A percentile compares a stretch with the other conserved stretches of the same genome.
Evolutionary conservation across 2,797 vertebrate genomes (phyloP).

Genomic region (Acanthis flammea): DNA sequence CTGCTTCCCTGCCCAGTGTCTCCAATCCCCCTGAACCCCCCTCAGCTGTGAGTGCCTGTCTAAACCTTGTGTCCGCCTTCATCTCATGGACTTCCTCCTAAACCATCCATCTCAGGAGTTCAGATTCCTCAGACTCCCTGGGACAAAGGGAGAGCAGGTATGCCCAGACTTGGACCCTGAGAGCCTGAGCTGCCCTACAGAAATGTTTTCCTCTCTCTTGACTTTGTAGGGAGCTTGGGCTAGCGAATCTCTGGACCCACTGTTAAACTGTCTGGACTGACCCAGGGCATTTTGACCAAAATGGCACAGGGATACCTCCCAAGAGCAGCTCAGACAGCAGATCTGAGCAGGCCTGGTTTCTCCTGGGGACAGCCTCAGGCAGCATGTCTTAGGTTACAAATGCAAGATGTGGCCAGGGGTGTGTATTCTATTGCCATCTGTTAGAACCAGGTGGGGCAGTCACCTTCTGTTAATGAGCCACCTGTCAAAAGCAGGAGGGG

Average conservation of each 20-base stretch:
- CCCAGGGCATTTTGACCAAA: neutral
- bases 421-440: neutral
- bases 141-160: neutral
- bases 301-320: neutral
- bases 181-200: neutral
- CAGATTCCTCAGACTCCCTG: rapidly evolving
- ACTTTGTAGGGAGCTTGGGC: neutral
- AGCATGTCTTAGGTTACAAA: neutral
- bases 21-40: neutral
- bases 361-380: neutral
- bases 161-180: neutral
- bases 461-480: neutral
- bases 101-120: neutral
- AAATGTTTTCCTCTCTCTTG: neutral
- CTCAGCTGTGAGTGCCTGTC: neutral
- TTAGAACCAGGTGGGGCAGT: neutral
- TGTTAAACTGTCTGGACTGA: neutral
- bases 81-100: neutral
- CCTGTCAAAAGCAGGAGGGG: neutral
- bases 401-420: neutral
- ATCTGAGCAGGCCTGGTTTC: neutral
- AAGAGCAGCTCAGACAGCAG: neutral
- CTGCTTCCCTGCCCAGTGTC: neutral
- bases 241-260: neutral
- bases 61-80: neutral